These are phyloP conservation scores for Piaya cayana DNA, from an alignment of 2,113 vertebrate species.

Conservation along the genomic window DNA sequence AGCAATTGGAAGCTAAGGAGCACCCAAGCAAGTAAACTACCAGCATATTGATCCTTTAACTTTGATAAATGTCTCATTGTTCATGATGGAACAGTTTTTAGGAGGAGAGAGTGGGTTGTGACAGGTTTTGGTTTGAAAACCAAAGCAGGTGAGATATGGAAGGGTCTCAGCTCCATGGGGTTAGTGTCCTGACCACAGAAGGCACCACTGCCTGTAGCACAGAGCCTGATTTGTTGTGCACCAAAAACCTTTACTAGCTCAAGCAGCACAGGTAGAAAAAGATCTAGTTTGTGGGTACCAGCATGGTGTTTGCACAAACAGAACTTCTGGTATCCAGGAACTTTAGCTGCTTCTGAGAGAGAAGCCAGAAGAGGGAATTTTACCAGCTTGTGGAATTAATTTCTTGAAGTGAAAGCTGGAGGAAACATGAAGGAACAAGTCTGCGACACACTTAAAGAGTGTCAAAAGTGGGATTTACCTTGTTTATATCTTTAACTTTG, in stretches of 20 bases:
- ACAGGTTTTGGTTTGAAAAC: not conserved
- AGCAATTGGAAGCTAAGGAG: not conserved
- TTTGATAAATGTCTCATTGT: not conserved
- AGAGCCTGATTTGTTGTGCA: not conserved
- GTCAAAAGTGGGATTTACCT: not conserved
- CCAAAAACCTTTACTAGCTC: not conserved
- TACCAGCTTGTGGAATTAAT: not conserved
- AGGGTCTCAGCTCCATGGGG: not conserved
- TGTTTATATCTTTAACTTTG: not conserved
- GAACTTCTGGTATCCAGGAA: not conserved
- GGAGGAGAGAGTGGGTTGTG: not conserved
- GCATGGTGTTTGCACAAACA: not conserved
- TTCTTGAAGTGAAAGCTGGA: not conserved
- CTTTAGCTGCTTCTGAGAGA: not conserved
- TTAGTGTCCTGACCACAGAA: not conserved
- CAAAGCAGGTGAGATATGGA: not conserved
- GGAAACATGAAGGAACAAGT: not conserved
- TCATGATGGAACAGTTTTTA: not conserved
- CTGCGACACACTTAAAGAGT: not conserved
- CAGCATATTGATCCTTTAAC: not conserved
- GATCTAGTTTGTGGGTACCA: not conserved
- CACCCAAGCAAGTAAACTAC: accelerated
- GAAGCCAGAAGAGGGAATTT: not conserved
- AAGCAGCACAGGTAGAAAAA: not conserved
- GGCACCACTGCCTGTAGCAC: not conserved